Conservation (phyloP, 2,113 vertebrate genomes). For the Anas platyrhynchos region DNA sequence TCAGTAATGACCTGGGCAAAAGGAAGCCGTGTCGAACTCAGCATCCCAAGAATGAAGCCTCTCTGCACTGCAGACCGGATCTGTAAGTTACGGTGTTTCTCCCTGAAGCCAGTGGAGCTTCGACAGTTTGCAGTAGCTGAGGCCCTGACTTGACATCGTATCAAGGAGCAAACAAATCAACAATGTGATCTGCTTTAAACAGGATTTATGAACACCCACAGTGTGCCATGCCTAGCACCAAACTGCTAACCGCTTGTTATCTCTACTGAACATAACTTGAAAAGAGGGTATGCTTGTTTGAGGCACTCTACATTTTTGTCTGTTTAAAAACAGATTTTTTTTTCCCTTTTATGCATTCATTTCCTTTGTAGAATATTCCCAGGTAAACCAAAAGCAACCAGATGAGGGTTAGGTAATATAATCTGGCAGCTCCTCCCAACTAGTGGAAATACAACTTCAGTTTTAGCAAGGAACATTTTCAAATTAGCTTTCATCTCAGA, state of each 20-base stretch:
- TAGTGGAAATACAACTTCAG: conserved; percentile 59
- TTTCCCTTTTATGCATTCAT: conserved; percentile 3
- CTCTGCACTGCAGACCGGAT: background rate
- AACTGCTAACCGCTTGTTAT: rapidly evolving
- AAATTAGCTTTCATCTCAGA: conserved; percentile 21
- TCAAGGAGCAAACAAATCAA: background rate
- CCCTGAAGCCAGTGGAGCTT: background rate
- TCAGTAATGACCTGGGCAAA: background rate
- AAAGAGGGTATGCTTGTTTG: background rate
- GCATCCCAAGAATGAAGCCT: background rate
- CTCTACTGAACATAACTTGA: background rate
- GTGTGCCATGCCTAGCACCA: background rate
- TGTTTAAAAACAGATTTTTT: background rate
- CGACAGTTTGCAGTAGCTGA: background rate
- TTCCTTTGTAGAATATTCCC: conserved; percentile 29
- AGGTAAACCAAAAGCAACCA: conserved; percentile 42
- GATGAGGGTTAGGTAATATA: conserved; percentile 58
- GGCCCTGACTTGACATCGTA: background rate
- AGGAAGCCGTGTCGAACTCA: background rate
- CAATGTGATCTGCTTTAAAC: background rate
- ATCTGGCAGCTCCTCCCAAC: conserved; percentile 63
- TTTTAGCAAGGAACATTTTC: conserved; percentile 22
- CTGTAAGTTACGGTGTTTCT: background rate
- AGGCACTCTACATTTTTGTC: background rate
- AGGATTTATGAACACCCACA: background rate